These are phyloP conservation scores for Grammomys surdaster DNA, from an alignment of 2,113 vertebrate species.

Conservation along the genomic window DNA sequence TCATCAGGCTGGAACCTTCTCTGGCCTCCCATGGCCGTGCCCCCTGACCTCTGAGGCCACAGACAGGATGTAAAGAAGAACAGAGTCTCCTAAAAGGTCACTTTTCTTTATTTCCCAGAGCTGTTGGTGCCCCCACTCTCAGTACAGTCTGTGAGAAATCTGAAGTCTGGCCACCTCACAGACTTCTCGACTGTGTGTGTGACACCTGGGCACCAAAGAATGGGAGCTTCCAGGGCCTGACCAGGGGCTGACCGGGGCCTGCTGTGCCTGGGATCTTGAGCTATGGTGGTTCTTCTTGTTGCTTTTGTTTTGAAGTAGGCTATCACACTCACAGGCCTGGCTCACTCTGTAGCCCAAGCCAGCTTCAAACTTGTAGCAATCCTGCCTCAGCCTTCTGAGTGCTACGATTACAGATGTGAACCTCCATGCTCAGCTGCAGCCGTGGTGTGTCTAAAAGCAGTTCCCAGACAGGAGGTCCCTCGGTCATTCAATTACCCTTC, in stretches of 20 bases:
- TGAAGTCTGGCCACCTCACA: background rate
- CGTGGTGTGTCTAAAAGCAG: background rate
- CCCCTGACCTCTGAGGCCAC: background rate
- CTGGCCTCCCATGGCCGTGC: background rate
- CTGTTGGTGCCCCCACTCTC: background rate
- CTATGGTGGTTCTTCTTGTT: background rate
- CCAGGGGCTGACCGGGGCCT: background rate
- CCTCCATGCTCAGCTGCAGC: background rate
- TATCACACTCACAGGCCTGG: background rate
- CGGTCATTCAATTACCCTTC: background rate
- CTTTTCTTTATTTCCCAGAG: slow-evolving; percentile 40
- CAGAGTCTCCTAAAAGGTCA: background rate
- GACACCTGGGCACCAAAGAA: background rate
- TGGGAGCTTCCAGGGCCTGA: background rate
- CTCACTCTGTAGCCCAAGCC: background rate
- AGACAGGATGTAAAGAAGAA: background rate
- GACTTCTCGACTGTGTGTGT: background rate
- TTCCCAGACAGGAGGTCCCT: background rate
- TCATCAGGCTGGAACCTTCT: background rate
- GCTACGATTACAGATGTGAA: background rate
- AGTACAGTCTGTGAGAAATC: background rate
- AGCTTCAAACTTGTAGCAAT: background rate
- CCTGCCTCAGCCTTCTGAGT: background rate
- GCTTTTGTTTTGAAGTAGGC: background rate
- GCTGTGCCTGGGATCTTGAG: background rate